Percentiles rank a stretch among this genome's conserved stretches.
These are phyloP conservation scores for Buceros bicornis DNA, from an alignment of 2,797 vertebrate genomes.

Conservation along the genomic window DNA sequence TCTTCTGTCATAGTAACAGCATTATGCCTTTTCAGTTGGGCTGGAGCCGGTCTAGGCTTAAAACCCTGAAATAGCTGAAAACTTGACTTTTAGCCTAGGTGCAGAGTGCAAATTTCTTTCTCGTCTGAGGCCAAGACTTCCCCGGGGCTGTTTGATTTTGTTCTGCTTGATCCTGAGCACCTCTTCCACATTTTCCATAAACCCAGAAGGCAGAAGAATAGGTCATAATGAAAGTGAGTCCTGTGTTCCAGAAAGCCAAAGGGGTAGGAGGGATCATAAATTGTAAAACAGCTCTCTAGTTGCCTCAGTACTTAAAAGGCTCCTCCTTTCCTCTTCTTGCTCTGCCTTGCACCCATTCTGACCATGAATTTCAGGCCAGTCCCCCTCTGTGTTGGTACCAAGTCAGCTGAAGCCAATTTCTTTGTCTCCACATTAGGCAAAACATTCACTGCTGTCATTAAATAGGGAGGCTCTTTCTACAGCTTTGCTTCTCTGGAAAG, in stretches of 20 bases:
- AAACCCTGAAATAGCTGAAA: background rate
- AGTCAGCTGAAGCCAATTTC: background rate
- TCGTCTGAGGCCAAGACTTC: background rate
- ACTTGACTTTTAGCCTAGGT: background rate
- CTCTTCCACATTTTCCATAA: background rate
- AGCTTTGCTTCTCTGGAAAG: conserved; percentile 3
- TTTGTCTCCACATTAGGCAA: background rate
- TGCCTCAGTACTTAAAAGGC: background rate
- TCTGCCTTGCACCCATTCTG: background rate
- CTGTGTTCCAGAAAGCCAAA: background rate
- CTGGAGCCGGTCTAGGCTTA: background rate
- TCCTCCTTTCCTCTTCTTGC: background rate
- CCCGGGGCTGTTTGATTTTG: background rate
- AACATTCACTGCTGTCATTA: conserved; percentile 24
- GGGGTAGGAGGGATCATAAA: background rate
- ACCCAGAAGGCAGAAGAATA: background rate
- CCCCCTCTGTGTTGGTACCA: background rate
- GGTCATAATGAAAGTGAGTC: background rate
- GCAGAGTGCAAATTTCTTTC: background rate
- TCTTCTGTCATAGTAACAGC: background rate
- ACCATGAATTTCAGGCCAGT: background rate
- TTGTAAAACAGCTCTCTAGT: background rate
- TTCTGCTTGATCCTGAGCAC: background rate
- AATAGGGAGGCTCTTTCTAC: background rate
- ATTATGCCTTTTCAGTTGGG: background rate